These are phyloP conservation scores for Cygnus buccinator DNA, from an alignment of 2,113 vertebrate species.

Conservation along the genomic window DNA sequence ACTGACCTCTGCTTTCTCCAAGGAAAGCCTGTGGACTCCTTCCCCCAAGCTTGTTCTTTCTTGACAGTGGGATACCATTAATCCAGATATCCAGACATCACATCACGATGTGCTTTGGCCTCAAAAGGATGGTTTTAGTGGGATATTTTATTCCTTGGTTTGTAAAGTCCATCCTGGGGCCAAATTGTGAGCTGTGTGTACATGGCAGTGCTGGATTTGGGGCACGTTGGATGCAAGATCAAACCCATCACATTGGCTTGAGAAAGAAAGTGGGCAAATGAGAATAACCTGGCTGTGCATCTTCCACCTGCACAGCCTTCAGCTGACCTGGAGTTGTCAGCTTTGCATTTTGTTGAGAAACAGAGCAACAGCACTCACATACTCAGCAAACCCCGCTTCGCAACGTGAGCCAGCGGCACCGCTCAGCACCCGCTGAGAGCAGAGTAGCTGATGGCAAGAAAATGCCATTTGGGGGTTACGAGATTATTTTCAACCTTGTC, in stretches of 20 bases:
- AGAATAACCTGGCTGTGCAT: background rate
- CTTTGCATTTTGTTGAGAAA: background rate
- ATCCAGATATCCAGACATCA: background rate
- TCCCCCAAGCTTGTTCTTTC: background rate
- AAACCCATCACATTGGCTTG: background rate
- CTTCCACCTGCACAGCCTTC: background rate
- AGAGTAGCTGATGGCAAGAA: background rate
- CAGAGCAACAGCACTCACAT: background rate
- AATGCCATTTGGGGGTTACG: background rate
- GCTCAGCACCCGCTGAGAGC: background rate
- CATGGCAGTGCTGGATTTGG: background rate
- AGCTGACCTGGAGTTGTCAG: background rate
- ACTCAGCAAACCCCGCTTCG: background rate
- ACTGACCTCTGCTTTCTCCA: background rate
- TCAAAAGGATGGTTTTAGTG: background rate
- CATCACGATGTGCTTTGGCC: background rate
- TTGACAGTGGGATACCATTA: background rate
- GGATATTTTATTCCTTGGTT: background rate
- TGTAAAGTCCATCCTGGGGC: background rate
- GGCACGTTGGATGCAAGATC: background rate
- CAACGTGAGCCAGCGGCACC: background rate
- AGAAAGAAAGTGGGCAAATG: background rate
- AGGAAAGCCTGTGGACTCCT: background rate
- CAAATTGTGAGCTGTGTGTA: accelerated
- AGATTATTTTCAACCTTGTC: conserved; percentile 14